Conservation (phyloP, 2,888 invertebrate genomes). For the Tenthredo livida region DNA sequence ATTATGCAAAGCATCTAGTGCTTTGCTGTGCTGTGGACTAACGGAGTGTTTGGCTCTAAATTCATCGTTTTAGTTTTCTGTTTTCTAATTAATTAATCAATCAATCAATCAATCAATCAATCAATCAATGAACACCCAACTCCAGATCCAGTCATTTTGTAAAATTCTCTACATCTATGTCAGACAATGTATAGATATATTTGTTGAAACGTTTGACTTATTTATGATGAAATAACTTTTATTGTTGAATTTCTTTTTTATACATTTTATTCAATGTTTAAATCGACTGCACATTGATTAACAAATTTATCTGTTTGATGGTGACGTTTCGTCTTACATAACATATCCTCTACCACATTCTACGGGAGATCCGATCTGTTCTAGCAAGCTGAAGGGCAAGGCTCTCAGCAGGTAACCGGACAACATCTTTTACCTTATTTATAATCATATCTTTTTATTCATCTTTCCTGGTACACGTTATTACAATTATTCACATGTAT, state of each 20-base stretch:
- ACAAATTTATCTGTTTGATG: slow-evolving; percentile 69
- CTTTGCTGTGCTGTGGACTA: slow-evolving; percentile 1
- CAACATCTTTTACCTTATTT: slow-evolving; percentile 77
- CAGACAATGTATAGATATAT: not conserved
- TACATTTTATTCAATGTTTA: slow-evolving; percentile 1
- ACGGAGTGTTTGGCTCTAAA: not conserved
- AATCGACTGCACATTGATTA: slow-evolving; percentile 60
- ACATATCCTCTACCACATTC: slow-evolving; percentile 72
- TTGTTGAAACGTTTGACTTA: not conserved
- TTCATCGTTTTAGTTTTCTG: slow-evolving; percentile 12
- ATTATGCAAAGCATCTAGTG: not conserved
- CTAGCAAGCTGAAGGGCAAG: slow-evolving; percentile 90
- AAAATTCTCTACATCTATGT: not conserved
- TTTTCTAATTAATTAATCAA: not conserved
- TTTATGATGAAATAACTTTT: not conserved
- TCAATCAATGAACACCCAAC: not conserved
- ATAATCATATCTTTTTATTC: slow-evolving; percentile 56
- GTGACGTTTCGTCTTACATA: slow-evolving; percentile 72
- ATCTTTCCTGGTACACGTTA: slow-evolving; percentile 59
- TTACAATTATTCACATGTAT: slow-evolving; percentile 57
- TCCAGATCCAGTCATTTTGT: not conserved
- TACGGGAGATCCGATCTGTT: slow-evolving; percentile 79
- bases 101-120: not conserved
- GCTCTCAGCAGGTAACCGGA: slow-evolving; percentile 86
- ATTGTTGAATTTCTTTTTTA: not conserved